Conservation (phyloP, 2,797 vertebrate species). For the Xiphorhynchus erythropygius region DNA sequence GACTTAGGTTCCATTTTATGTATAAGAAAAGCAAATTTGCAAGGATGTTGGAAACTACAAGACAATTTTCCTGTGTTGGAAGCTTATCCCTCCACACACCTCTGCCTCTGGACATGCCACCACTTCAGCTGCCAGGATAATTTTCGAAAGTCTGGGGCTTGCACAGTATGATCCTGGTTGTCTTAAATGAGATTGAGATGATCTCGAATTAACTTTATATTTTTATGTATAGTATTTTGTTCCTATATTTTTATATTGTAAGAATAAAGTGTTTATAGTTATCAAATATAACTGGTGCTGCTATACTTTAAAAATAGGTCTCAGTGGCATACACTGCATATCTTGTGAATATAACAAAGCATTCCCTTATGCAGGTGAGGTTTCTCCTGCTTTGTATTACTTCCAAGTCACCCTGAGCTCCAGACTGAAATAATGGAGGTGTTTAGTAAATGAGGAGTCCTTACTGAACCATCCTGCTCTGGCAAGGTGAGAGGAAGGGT, state of each 20-base stretch:
- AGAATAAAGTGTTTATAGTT: constrained; percentile 70
- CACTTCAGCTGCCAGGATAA: neutral
- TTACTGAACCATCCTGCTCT: accelerated
- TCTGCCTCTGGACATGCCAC: neutral
- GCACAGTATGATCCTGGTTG: neutral
- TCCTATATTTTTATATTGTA: constrained; percentile 60
- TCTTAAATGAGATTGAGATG: neutral
- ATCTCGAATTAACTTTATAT: neutral
- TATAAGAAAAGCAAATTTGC: neutral
- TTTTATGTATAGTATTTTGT: constrained; percentile 17
- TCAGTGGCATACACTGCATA: accelerated
- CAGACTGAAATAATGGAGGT: neutral
- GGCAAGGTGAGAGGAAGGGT: neutral
- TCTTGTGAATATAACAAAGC: neutral
- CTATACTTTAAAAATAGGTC: neutral
- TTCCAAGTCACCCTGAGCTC: neutral
- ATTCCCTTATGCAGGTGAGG: neutral
- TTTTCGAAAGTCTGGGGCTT: neutral
- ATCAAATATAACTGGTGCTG: neutral
- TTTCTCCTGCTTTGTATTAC: neutral
- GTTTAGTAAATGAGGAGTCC: neutral
- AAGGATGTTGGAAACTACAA: neutral
- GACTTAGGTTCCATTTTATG: neutral
- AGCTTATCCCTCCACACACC: neutral
- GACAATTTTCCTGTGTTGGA: neutral